Evolutionary conservation across 2,113 vertebrate species (phyloP).

Genomic region (Poecile atricapillus): DNA sequence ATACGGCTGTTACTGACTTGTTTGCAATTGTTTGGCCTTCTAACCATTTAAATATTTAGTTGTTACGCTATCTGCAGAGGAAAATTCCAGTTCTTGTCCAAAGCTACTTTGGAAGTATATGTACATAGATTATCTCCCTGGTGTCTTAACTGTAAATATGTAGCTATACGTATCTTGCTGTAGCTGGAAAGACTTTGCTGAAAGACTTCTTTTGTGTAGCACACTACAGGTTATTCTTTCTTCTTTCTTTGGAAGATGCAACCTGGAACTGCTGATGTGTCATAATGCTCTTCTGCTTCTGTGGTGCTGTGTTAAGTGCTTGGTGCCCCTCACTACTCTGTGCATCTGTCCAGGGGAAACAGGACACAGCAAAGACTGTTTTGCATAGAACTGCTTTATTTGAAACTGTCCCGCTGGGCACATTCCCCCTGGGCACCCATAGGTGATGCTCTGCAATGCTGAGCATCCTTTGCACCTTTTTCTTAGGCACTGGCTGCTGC

Average conservation of each 20-base stretch:
- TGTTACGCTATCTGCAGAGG: neutral
- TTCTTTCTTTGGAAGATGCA: neutral
- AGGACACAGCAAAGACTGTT: neutral
- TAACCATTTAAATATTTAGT: slow-evolving; percentile 38
- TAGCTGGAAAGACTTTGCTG: neutral
- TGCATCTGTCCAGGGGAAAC: neutral
- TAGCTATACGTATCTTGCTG: neutral
- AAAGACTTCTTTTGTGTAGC: neutral
- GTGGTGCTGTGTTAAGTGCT: neutral
- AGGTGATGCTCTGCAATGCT: neutral
- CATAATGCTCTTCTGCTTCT: neutral
- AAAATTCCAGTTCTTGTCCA: slow-evolving; percentile 19
- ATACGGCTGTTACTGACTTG: neutral
- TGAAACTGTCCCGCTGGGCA: rapidly evolving
- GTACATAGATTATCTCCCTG: neutral
- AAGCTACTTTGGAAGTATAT: neutral
- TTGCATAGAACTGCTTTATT: neutral
- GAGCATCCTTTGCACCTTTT: neutral
- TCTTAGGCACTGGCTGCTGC: neutral
- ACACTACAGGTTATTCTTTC: neutral
- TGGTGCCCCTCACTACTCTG: neutral
- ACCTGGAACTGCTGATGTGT: neutral
- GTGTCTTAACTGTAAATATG: neutral
- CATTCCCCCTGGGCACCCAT: rapidly evolving
- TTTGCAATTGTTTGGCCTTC: slow-evolving; percentile 19